phyloP scores from a whole-genome alignment of 2,113 vertebrate species.

The Girardinichthys multiradiatus region DNA sequence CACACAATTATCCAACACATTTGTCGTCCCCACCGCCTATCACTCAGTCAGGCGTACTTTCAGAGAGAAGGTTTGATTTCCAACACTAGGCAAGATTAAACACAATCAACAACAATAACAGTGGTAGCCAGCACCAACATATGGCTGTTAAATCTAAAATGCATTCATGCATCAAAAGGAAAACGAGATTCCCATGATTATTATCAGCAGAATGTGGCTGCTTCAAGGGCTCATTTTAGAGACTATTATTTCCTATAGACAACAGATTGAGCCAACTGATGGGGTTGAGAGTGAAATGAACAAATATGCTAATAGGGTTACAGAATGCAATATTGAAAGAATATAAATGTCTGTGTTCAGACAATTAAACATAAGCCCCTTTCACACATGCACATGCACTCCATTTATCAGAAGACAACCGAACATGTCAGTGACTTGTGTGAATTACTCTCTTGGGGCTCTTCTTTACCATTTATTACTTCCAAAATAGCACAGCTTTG shows the following conservation, averaged over 20 bases:
- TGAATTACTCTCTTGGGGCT: neutral
- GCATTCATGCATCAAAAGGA: constrained; percentile 67
- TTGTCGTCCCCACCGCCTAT: neutral
- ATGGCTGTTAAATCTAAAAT: constrained; percentile 69
- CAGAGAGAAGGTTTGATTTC: constrained; percentile 58
- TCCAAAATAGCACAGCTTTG: neutral
- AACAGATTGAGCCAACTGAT: constrained; percentile 60
- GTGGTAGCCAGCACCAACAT: constrained; percentile 51
- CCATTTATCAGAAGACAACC: neutral
- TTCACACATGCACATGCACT: neutral
- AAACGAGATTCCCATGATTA: constrained; percentile 72
- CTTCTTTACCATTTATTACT: neutral
- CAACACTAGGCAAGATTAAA: constrained; percentile 58
- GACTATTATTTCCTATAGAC: constrained; percentile 56
- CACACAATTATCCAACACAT: neutral
- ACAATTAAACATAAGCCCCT: constrained; percentile 47
- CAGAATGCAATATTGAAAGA: constrained; percentile 37
- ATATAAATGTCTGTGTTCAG: constrained; percentile 38
- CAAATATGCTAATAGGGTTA: constrained; percentile 64
- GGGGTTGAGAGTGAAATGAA: constrained; percentile 48
- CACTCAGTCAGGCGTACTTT: constrained; percentile 43
- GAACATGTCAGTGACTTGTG: neutral
- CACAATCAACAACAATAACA: constrained; percentile 65
- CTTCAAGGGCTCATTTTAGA: constrained; percentile 62
- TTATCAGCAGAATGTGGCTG: constrained; percentile 58